Evolutionary conservation across 2,888 invertebrate genomes (phyloP).

Genomic region (Calliphora vomitoria): DNA sequence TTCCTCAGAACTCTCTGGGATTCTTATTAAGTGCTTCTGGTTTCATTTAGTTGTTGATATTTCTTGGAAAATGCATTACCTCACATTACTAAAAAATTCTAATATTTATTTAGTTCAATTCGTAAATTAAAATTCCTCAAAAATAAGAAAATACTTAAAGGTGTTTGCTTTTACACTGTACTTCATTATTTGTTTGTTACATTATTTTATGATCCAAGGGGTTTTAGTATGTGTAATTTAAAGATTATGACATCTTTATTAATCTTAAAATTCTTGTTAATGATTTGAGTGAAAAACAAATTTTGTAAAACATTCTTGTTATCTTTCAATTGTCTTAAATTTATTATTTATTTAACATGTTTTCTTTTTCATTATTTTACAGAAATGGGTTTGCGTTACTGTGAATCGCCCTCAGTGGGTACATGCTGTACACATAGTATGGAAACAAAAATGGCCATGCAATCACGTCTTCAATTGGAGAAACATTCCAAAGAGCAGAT

Average conservation of each 20-base stretch:
- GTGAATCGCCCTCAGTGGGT: constrained; percentile 85
- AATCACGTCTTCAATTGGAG: constrained; percentile 90
- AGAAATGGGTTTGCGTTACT: constrained; percentile 84
- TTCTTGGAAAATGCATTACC: constrained; percentile 61
- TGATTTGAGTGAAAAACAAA: background rate
- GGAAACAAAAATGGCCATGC: constrained; percentile 89
- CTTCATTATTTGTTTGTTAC: constrained; percentile 2
- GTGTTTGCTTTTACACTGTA: constrained; percentile 5
- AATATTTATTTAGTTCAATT: constrained; percentile 61
- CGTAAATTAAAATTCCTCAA: constrained; percentile 30
- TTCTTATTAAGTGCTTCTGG: constrained; percentile 74
- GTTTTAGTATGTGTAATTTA: constrained; percentile 31
- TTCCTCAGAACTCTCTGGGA: constrained; percentile 70
- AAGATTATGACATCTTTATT: constrained; percentile 43
- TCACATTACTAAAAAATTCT: constrained; percentile 37
- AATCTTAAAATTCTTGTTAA: constrained; percentile 44
- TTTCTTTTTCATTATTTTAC: constrained; percentile 71
- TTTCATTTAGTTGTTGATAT: constrained; percentile 47
- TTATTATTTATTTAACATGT: constrained; percentile 19
- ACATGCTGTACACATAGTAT: constrained; percentile 87
- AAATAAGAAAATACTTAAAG: constrained; percentile 7
- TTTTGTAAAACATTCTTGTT: constrained; percentile 11
- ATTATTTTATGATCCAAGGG: constrained; percentile 8
- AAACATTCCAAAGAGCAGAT: constrained; percentile 91
- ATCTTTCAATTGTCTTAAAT: background rate